Percentiles rank a stretch among this genome's conserved stretches.
These are phyloP conservation scores for Coendou prehensilis DNA, from an alignment of 2,797 vertebrate genomes.

Conservation along the genomic window DNA sequence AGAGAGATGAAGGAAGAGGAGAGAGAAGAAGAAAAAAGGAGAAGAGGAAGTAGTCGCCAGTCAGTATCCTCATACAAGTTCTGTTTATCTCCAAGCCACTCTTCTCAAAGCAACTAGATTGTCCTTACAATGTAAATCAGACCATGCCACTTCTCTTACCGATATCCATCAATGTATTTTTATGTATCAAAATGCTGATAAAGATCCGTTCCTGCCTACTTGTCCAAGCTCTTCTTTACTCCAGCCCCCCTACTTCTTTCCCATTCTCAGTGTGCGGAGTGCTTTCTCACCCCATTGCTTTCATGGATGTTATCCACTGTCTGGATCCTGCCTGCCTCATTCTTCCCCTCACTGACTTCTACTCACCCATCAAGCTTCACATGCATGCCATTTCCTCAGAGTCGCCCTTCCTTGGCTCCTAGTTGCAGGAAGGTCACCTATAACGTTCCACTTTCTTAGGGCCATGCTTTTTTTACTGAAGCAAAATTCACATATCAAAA, in stretches of 20 bases:
- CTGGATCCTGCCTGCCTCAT: neutral
- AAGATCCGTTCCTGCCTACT: neutral
- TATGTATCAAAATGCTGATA: neutral
- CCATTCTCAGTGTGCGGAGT: neutral
- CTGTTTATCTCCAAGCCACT: neutral
- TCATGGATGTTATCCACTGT: neutral
- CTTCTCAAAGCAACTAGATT: neutral
- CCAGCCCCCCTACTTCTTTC: neutral
- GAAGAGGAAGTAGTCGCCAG: neutral
- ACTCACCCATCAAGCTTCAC: neutral
- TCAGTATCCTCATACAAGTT: neutral
- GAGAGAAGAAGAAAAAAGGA: accelerated
- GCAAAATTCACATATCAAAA: neutral
- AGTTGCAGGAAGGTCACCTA: neutral
- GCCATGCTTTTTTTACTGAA: neutral
- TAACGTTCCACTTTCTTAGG: neutral
- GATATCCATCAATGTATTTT: neutral
- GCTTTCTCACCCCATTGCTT: neutral
- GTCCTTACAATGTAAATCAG: neutral
- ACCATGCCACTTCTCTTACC: neutral
- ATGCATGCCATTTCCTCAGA: neutral
- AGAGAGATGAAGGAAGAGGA: too few relatives aligned
- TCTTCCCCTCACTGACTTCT: neutral
- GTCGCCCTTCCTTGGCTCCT: neutral
- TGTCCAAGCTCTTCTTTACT: neutral